Base-by-base conservation (phyloP, 1,140 invertebrate species). In the Helicoverpa armigera region DNA sequence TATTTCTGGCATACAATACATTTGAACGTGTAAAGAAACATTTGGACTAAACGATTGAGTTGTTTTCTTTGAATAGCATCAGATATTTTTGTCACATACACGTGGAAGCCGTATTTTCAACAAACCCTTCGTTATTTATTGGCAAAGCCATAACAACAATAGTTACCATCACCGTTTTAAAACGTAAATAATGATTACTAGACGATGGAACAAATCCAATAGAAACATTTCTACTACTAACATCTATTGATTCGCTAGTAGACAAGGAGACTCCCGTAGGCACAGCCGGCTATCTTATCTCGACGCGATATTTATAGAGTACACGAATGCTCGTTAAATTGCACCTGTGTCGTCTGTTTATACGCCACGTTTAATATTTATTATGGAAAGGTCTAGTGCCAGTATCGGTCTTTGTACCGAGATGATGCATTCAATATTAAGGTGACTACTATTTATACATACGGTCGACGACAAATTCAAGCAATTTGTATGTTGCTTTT, bases 311-410 rank as follows among this genome's bases (percentile, higher is more conserved):
- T 60, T 60, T 60, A 60, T 60, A 67, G 35, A 50, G 16, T 10
- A 43, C 61, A 31, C 35, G 63, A 67, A 50, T n/a, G 63, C 43
- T 50, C 63, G 63, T 67, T 67, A 50, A 67, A 48, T 18, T 50
- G 63, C 63, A 67, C 63, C 63, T 67, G 63, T 67, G 63, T 67
- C 54, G n/a, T 58, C 63, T 18, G 23, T 23, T 29, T 35, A 67
- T 18, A 67, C 63, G 63, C 48, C n/a, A 67, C 63, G 43, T 67
- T 67, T 50, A 67, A 50, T 67, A 67, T 67, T 67, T 67, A 67
- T 67, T 50, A 35, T 67, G 63, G n/a, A 67, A 67, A 50, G 35
- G 35, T 67, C 63, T 67, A 67, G 63, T 67, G n/a, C 31, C 31
- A 48, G 63, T 67, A 43, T 50, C 63, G 63, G 63, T 67, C 43